Evolutionary conservation across 2,888 invertebrate species (phyloP).

Genomic region (Melieria crassipennis): DNA sequence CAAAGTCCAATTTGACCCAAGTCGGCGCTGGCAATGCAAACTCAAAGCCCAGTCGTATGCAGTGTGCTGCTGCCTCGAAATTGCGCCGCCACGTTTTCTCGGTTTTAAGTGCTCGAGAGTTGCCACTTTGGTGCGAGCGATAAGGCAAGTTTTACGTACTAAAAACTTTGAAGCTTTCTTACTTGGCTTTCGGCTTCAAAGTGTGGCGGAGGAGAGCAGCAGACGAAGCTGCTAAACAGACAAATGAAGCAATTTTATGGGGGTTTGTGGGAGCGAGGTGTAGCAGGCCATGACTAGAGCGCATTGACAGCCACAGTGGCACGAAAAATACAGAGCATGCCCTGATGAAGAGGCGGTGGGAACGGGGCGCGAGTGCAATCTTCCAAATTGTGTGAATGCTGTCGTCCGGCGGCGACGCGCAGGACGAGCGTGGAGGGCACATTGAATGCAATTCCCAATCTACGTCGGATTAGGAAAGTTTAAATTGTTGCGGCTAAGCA

Average conservation of each 20-base stretch:
- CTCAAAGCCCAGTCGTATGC: not conserved
- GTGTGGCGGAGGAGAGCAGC: not conserved
- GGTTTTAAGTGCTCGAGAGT: not conserved
- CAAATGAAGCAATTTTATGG: too few species aligned
- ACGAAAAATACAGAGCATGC: not conserved
- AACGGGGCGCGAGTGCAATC: not conserved
- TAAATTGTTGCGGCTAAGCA: conserved; percentile 53
- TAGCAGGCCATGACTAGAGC: too few species aligned
- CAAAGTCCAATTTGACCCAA: not conserved
- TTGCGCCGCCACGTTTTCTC: conserved; percentile 4
- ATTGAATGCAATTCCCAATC: conserved; percentile 1
- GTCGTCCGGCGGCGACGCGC: too few species aligned
- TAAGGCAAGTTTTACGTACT: conserved; percentile 25
- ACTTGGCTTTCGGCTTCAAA: not conserved
- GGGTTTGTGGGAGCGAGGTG: too few species aligned
- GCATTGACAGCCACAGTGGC: too few species aligned
- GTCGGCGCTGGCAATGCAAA: too few species aligned
- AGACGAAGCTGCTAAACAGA: not conserved
- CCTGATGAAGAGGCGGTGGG: not conserved
- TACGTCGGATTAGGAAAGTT: conserved; percentile 59
- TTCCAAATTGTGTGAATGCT: too few species aligned
- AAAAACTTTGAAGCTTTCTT: conserved; percentile 27
- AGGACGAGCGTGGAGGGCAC: too few species aligned
- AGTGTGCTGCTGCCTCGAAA: not conserved
- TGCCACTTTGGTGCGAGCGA: conserved; percentile 10